These are phyloP conservation scores for Hypomecis atomaria DNA, from an alignment of 2,888 invertebrate genomes.

Conservation along the genomic window DNA sequence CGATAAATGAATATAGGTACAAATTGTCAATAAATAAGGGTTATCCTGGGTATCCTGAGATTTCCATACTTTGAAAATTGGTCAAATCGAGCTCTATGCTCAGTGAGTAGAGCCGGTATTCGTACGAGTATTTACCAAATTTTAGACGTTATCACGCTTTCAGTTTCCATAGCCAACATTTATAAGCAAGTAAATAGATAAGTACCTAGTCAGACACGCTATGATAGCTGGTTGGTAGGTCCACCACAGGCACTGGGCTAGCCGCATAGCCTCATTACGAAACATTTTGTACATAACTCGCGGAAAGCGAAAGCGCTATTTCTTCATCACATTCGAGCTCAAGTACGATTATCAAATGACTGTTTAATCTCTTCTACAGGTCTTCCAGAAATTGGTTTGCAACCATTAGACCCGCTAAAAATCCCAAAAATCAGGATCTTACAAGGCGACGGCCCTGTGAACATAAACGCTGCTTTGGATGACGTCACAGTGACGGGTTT, in stretches of 20 bases:
- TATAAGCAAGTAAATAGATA: not conserved
- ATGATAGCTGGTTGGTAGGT: conserved; percentile 52
- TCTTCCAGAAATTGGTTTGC: conserved; percentile 84
- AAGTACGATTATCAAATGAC: conserved; percentile 48
- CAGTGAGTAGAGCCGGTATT: too few relatives aligned
- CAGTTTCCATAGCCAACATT: not conserved
- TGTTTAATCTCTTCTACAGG: conserved; percentile 59
- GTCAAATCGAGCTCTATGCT: too few relatives aligned
- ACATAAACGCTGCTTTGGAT: conserved; percentile 88
- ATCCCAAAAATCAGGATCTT: conserved; percentile 87
- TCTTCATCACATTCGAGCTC: conserved; percentile 72
- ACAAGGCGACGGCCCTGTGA: conserved; percentile 88
- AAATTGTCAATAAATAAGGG: too few relatives aligned
- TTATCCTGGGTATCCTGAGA: too few relatives aligned
- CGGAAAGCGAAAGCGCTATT: conserved; percentile 83
- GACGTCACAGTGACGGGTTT: conserved; percentile 87
- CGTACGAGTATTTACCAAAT: too few relatives aligned
- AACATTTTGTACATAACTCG: conserved; percentile 77
- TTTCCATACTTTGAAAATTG: too few relatives aligned
- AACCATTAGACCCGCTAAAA: conserved; percentile 87
- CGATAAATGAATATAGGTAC: too few relatives aligned
- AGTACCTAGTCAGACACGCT: not conserved
- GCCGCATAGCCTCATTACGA: conserved; percentile 80
- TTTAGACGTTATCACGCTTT: too few relatives aligned
- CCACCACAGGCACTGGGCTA: conserved; percentile 64